These are phyloP conservation scores for Harpagifer antarcticus DNA, from an alignment of 2,797 vertebrate genomes.

Conservation along the genomic window DNA sequence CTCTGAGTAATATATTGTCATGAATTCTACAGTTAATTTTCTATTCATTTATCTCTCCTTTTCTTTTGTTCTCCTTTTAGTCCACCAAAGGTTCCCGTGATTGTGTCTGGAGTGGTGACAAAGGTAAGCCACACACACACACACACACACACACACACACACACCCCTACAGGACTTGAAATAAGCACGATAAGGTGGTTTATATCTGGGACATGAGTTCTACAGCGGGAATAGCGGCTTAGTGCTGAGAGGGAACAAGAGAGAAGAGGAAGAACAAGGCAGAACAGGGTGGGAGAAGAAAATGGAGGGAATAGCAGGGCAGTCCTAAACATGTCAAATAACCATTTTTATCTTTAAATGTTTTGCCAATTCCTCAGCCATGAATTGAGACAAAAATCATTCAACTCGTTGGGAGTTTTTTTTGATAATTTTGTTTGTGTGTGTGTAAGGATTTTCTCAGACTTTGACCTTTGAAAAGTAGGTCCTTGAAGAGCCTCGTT, in stretches of 20 bases:
- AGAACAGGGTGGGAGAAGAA: constrained; percentile 3
- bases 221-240: constrained; percentile 35
- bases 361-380: not conserved
- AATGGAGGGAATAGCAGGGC: not conserved
- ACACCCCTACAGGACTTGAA: constrained; percentile 25
- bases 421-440: too few relatives aligned
- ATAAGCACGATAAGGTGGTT: constrained; percentile 35
- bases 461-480: constrained; percentile 38
- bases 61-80: constrained; percentile 65
- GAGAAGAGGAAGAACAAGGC: constrained; percentile 4
- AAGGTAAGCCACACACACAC: constrained; percentile 84
- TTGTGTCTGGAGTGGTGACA: constrained; percentile 93
- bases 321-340: not conserved
- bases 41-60: not conserved
- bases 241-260: constrained; percentile 20
- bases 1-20: not conserved
- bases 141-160: constrained; percentile 14
- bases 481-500: constrained; percentile 38
- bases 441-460: not conserved
- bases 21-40: constrained; percentile 9
- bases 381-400: too few relatives aligned
- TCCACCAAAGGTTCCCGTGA: constrained; percentile 88
- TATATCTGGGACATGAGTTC: constrained; percentile 56
- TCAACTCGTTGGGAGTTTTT: too few relatives aligned
- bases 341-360: not conserved